Base-by-base conservation (phyloP, 2,113 vertebrate species). In the Myiagra hebetior region DNA sequence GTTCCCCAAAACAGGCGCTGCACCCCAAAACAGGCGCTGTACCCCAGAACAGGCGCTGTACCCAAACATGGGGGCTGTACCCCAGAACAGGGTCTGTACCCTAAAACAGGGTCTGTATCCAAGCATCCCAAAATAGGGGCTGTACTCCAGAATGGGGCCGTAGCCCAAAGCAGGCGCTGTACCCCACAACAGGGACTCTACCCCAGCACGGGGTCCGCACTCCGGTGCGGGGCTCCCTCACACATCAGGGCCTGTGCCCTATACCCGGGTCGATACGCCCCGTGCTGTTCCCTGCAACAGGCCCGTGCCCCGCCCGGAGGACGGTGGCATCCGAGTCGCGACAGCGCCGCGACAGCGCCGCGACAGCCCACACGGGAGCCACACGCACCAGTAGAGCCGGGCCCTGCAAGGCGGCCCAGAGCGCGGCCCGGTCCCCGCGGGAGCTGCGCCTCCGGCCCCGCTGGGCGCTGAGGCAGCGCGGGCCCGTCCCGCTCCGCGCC, bases 351-450 rank as follows among this genome's bases (percentile, higher is more conserved):
- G 83, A 85, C n/a, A 56, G 60, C 14, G 26, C 15, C 42, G 13
- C 42, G 30, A 57, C 28, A 53, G 13, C 18, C 33, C 47, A 8
- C 47, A 12, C 24, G 13, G 42, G 50, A 41, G 42, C 37, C 46
- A 17, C 53, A 52, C 50, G 44, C 52, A 31, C 2, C 46, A 19
- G 53, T 4, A 41, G 4, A 12, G 22, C 13, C 18, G 23, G 50
- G 19, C 50, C n/a, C n/a, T 10, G 10, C 19, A n/a, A 9, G 12
- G 7, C 30, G 23, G 19, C 17, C 26, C 10, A 3, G 5, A 23
- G 46, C 37, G 11, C 33, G 15, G 35, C 11, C 22, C 1, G 39
- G 3, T 31, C 53, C 11, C 53, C 0, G 15, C 2, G 70, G 5
- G 18, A n/a, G 69, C 49, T 14, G 41, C 82, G 9, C 6, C n/a